phyloP scores from a whole-genome alignment of 2,113 vertebrate species.

The Percopsis transmontana region DNA sequence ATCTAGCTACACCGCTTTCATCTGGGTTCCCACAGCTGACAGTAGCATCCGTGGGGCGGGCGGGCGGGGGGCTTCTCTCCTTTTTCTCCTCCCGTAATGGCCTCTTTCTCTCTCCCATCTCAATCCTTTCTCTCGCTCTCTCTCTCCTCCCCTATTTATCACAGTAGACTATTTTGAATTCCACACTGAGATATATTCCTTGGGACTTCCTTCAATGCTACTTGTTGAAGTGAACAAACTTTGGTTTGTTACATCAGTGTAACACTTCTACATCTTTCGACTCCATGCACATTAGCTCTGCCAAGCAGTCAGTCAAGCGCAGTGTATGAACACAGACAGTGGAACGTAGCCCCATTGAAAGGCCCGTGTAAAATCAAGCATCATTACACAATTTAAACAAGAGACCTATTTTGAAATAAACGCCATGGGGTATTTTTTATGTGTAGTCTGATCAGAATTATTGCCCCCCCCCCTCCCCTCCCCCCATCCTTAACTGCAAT shows the following conservation, averaged over 20 bases:
- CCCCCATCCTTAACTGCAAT: too few relatives aligned
- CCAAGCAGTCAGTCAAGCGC: conserved; percentile 24
- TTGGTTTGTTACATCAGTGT: conserved; percentile 15
- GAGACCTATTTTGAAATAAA: too few relatives aligned
- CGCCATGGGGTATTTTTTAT: too few relatives aligned
- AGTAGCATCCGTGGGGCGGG: conserved; percentile 61
- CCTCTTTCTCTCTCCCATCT: conserved; percentile 37
- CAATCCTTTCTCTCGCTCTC: conserved; percentile 25
- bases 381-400: too few relatives aligned
- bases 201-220: not conserved
- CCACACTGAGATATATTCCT: conserved; percentile 24
- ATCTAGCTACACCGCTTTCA: conserved; percentile 79
- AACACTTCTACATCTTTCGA: conserved; percentile 20
- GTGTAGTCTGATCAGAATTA: too few relatives aligned
- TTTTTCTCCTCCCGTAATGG: conserved; percentile 63
- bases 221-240: conserved; percentile 5
- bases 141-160: conserved; percentile 51
- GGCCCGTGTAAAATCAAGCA: conserved; percentile 7
- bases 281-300: conserved; percentile 17
- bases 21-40: conserved; percentile 81
- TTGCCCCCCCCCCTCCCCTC: too few relatives aligned
- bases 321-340: conserved; percentile 1
- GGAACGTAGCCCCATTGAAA: conserved; percentile 19
- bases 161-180: conserved; percentile 58
- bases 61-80: conserved; percentile 43